A percentile compares a stretch with the other conserved stretches of the same genome.
These are phyloP conservation scores for Gymnarchus niloticus DNA, from an alignment of 2,113 vertebrate genomes.

Conservation along the genomic window DNA sequence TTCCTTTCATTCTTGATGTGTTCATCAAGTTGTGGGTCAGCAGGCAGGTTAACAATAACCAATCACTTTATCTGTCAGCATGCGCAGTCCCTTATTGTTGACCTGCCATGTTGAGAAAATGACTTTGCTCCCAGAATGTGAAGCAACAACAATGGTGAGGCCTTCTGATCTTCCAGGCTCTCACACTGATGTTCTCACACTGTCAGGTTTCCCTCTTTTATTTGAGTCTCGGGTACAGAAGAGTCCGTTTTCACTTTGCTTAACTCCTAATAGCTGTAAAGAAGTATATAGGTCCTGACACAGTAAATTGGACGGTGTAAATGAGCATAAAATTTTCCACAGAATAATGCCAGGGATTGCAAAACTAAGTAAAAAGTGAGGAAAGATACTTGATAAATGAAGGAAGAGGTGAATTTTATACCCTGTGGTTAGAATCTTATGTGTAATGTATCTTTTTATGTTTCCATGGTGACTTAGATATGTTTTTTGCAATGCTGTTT, in stretches of 20 bases:
- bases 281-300: background rate
- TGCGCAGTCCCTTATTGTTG: background rate
- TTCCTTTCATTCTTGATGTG: background rate
- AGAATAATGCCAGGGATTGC: background rate
- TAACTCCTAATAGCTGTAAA: background rate
- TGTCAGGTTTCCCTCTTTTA: background rate
- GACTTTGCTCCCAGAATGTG: background rate
- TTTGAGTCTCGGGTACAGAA: background rate
- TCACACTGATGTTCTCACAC: background rate
- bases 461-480: background rate
- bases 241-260: background rate
- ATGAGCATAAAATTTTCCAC: background rate
- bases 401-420: too few species aligned
- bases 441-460: background rate
- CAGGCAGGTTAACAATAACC: conserved; percentile 31
- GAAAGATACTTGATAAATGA: too few species aligned
- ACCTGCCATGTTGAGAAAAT: background rate
- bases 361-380: background rate
- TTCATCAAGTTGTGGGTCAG: conserved; percentile 32
- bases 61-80: conserved; percentile 20
- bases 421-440: background rate
- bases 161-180: background rate
- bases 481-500: too few species aligned
- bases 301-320: background rate
- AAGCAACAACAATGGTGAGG: background rate